Conservation (phyloP, 2,888 invertebrate genomes). For the Meiosimyza decipiens region DNA sequence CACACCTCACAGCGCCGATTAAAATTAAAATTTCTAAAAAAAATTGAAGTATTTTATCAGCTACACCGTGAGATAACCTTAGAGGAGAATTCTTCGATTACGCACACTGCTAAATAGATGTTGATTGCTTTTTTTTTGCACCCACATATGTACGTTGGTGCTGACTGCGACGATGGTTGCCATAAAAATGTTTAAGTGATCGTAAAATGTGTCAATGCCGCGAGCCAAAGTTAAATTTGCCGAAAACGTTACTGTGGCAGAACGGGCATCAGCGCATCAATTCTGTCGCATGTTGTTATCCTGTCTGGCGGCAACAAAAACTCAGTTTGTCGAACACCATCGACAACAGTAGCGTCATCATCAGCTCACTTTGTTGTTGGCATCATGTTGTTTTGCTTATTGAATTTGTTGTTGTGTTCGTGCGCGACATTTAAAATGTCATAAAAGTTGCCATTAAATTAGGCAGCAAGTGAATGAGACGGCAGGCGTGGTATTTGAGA, state of each 20-base stretch:
- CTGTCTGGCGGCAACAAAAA: too few species aligned
- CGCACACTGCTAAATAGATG: too few species aligned
- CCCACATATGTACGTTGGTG: too few species aligned
- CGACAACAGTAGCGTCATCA: neutral
- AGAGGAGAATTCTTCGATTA: too few species aligned
- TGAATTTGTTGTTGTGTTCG: slow-evolving; percentile 22
- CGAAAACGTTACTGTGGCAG: neutral
- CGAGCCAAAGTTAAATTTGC: neutral
- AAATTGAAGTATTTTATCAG: too few species aligned
- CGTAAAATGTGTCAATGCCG: slow-evolving; percentile 16
- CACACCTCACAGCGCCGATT: too few species aligned
- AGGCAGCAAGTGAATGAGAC: neutral
- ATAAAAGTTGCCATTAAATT: slow-evolving; percentile 22
- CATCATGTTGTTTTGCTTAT: neutral
- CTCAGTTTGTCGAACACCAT: neutral
- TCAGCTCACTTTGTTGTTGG: neutral
- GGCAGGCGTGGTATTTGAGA: neutral
- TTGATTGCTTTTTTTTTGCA: too few species aligned
- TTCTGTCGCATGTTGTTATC: neutral
- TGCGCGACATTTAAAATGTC: slow-evolving; percentile 25
- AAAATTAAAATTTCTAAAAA: too few species aligned
- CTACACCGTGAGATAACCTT: too few species aligned
- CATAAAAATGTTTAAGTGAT: slow-evolving; percentile 25
- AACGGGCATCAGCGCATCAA: neutral
- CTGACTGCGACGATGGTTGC: neutral